A percentile compares a stretch with the other conserved stretches of the same genome.
phyloP scores from a whole-genome alignment of 2,888 invertebrate genomes.

The Lordiphosa andalusiaca region DNA sequence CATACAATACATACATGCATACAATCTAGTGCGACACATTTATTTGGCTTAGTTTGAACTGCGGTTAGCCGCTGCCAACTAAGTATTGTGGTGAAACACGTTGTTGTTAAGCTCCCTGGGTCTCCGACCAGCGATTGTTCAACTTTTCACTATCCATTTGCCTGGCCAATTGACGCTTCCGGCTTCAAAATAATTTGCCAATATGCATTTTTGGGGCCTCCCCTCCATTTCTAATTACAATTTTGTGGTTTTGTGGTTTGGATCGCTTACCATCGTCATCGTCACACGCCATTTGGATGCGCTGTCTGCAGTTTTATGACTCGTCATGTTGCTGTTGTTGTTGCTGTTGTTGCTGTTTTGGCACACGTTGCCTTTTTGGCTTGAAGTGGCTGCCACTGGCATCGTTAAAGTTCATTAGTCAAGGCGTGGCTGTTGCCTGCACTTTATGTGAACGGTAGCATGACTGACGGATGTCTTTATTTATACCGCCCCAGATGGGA shows the following conservation, averaged over 20 bases:
- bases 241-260: conserved; percentile 22
- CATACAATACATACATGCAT: background rate
- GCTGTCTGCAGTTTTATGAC: conserved; percentile 17
- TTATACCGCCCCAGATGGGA: conserved; percentile 11
- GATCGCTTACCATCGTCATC: conserved; percentile 1
- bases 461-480: conserved; percentile 10
- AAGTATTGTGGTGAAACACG: too few relatives aligned
- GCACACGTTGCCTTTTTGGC: conserved; percentile 20
- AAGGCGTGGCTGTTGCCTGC: conserved; percentile 3
- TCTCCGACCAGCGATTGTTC: conserved; percentile 1
- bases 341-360: conserved; percentile 14
- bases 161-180: conserved; percentile 26
- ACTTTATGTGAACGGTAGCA: conserved; percentile 14
- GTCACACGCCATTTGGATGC: conserved; percentile 6
- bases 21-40: too few relatives aligned
- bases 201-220: conserved; percentile 36
- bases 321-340: conserved; percentile 20
- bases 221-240: conserved; percentile 32
- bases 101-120: too few relatives aligned
- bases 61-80: too few relatives aligned
- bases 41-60: too few relatives aligned
- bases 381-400: background rate
- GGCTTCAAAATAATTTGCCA: conserved; percentile 41
- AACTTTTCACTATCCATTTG: conserved; percentile 19
- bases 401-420: conserved; percentile 5